These are phyloP conservation scores for Phalangium opilio DNA, from an alignment of 2,888 invertebrate species.

Conservation along the genomic window DNA sequence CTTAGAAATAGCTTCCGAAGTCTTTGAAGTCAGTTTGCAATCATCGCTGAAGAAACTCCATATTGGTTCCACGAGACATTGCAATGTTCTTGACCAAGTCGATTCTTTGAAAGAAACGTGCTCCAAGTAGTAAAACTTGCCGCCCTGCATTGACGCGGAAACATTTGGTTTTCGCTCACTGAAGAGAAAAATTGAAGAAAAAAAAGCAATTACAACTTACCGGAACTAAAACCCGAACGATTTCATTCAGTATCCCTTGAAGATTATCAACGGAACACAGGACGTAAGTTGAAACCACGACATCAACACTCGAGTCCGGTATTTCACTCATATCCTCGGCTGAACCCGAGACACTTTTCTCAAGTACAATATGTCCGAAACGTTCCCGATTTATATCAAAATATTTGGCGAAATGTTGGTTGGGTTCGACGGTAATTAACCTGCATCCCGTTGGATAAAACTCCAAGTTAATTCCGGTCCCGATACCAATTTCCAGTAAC, in stretches of 20 bases:
- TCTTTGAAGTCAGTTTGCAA: constrained; percentile 14
- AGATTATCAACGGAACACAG: constrained; percentile 24
- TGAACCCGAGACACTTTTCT: constrained; percentile 17
- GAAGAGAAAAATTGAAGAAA: too few species aligned
- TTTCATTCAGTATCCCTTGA: constrained; percentile 22
- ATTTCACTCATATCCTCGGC: constrained; percentile 23
- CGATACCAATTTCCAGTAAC: constrained; percentile 19
- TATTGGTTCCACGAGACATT: constrained; percentile 20
- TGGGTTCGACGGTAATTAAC: constrained; percentile 21
- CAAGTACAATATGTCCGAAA: constrained; percentile 9
- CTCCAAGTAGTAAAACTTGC: constrained; percentile 24
- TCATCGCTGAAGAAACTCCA: constrained; percentile 25
- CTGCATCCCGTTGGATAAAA: constrained; percentile 20
- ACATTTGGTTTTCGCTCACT: too few species aligned
- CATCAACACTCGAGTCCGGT: constrained; percentile 22
- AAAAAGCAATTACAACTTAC: not conserved
- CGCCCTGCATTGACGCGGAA: constrained; percentile 20
- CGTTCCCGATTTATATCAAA: constrained; percentile 13
- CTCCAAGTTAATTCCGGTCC: constrained; percentile 18
- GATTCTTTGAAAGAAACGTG: constrained; percentile 22
- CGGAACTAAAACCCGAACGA: constrained; percentile 22
- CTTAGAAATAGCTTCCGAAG: constrained; percentile 17
- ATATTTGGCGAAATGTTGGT: constrained; percentile 17
- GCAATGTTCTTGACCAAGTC: constrained; percentile 18
- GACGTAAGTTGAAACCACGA: constrained; percentile 25